Conservation (phyloP, 2,113 vertebrate genomes). For the Podiceps cristatus region DNA sequence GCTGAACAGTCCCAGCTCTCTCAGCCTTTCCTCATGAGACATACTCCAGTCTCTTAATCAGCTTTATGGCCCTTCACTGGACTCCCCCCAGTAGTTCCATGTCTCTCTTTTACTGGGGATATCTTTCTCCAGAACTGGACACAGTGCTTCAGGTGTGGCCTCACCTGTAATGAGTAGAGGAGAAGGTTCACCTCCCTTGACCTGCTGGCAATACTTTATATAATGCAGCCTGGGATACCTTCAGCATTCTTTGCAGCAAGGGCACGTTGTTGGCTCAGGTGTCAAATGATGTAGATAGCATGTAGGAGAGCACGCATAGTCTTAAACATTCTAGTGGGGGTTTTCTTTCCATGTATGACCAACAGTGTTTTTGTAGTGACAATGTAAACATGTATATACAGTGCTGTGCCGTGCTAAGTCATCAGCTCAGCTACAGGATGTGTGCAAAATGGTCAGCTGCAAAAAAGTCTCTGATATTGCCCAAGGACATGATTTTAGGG, state of each 20-base stretch:
- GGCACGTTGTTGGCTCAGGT: neutral
- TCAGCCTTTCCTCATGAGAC: neutral
- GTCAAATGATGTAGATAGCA: neutral
- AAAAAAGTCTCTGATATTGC: neutral
- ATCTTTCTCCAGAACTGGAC: neutral
- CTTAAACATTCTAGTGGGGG: neutral
- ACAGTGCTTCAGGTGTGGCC: neutral
- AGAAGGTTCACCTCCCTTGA: neutral
- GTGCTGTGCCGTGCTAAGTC: neutral
- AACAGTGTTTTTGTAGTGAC: neutral
- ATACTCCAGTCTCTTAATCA: neutral
- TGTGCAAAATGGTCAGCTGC: neutral
- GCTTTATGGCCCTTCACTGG: neutral
- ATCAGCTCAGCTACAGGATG: neutral
- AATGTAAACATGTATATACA: neutral
- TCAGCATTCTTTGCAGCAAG: neutral
- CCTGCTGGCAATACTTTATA: neutral
- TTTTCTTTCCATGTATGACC: neutral
- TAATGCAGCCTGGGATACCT: neutral
- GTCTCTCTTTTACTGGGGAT: neutral
- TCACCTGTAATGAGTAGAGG: neutral
- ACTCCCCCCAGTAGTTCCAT: neutral
- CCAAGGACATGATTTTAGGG: neutral
- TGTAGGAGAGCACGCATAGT: neutral
- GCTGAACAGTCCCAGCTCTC: neutral